phyloP scores from a whole-genome alignment of 2,113 vertebrate species.

The Stegostoma tigrinum region DNA sequence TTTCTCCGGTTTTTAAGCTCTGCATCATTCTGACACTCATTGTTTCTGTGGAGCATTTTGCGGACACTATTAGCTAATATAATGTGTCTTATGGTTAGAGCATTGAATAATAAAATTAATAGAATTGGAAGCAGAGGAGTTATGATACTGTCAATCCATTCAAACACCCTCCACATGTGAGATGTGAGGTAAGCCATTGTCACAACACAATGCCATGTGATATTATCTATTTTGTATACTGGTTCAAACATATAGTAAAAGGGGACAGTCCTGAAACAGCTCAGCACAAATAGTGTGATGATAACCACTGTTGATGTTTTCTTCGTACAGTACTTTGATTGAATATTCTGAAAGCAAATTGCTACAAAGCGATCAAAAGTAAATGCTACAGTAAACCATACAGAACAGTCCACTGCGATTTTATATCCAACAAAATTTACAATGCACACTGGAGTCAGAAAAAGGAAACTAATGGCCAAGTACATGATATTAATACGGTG shows the following conservation, averaged over 20 bases:
- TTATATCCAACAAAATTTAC: too few relatives aligned
- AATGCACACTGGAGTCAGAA: too few relatives aligned
- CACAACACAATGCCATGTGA: too few relatives aligned
- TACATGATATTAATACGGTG: too few relatives aligned
- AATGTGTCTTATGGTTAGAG: not conserved
- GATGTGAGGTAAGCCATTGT: too few relatives aligned
- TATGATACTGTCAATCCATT: too few relatives aligned
- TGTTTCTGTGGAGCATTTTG: too few relatives aligned
- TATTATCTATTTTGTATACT: not conserved
- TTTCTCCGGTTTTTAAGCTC: too few relatives aligned
- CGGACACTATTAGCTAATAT: not conserved
- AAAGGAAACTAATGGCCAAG: too few relatives aligned
- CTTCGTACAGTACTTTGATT: not conserved
- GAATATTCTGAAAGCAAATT: not conserved
- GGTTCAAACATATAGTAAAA: not conserved
- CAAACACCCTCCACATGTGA: too few relatives aligned
- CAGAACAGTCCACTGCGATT: not conserved
- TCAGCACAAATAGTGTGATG: not conserved
- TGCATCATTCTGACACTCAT: too few relatives aligned
- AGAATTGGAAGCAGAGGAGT: not conserved
- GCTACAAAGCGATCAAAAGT: not conserved
- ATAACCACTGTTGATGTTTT: not conserved
- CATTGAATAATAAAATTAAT: not conserved
- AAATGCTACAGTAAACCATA: not conserved
- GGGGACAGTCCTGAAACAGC: not conserved